Evolutionary conservation across 2,888 invertebrate genomes (phyloP).

Genomic region (Artemia sinica): DNA sequence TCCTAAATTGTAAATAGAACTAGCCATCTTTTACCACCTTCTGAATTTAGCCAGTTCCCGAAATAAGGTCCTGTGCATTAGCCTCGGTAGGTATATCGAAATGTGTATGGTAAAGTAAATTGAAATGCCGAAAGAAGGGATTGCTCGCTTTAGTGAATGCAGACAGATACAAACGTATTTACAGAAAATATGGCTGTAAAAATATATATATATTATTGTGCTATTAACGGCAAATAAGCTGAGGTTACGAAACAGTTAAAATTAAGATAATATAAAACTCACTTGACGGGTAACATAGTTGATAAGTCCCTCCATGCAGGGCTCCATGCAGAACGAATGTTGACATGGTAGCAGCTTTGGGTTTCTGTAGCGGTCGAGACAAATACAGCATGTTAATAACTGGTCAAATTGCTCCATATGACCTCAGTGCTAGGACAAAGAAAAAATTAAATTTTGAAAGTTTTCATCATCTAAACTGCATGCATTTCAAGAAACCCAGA

Average conservation of each 20-base stretch:
- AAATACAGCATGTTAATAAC: conserved; percentile 92
- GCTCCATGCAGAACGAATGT: conserved; percentile 98
- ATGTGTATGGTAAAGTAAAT: too few species aligned
- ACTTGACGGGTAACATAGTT: conserved; percentile 86
- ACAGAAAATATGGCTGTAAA: background rate
- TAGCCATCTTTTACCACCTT: too few species aligned
- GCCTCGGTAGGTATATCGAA: too few species aligned
- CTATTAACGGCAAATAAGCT: background rate
- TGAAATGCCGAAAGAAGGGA: too few species aligned
- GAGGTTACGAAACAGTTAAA: background rate
- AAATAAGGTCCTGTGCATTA: too few species aligned
- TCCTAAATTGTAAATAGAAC: too few species aligned
- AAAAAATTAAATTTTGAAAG: too few species aligned
- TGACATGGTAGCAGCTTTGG: conserved; percentile 98
- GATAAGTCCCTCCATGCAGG: conserved; percentile 91
- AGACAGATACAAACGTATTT: background rate
- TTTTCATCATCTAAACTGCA: too few species aligned
- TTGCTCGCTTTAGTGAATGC: too few species aligned
- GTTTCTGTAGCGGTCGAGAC: conserved; percentile 86
- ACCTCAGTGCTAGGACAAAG: background rate
- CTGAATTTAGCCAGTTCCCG: too few species aligned
- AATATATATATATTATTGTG: background rate
- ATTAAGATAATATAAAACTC: conserved; percentile 26
- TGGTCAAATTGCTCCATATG: conserved; percentile 88
- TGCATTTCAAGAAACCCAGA: too few species aligned